Conservation (phyloP, 2,888 invertebrate genomes). For the Uropetala carovei region DNA sequence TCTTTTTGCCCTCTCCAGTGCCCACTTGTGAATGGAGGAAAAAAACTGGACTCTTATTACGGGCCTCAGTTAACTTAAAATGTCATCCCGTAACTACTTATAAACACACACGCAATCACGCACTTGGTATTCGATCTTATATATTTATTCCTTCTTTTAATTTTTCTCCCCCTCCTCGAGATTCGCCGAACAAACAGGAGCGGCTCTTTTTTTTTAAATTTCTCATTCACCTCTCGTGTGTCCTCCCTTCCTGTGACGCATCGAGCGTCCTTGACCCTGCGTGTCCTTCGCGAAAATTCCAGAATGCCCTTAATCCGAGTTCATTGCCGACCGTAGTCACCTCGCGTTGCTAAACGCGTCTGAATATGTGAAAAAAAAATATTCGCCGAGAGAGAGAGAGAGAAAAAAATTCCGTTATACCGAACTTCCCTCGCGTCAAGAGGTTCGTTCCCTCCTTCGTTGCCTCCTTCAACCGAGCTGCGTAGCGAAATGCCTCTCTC, state of each 20-base stretch:
- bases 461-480: no score
- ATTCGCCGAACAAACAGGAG: background rate
- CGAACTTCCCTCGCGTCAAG: no score
- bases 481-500: no score
- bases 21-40: background rate
- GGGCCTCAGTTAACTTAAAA: background rate
- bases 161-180: background rate
- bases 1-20: background rate
- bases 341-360: background rate
- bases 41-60: background rate
- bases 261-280: constrained; percentile 37
- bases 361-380: background rate
- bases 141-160: background rate
- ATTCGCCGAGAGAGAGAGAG: background rate
- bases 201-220: background rate
- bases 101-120: no score
- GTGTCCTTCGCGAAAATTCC: constrained; percentile 40
- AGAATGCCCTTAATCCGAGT: background rate
- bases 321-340: background rate
- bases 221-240: background rate
- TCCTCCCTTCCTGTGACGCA: background rate
- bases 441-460: no score
- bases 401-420: no score
- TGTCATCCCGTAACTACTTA: background rate
- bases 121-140: background rate